Evolutionary conservation across 2,888 invertebrate species (phyloP).

Genomic region (Aspidiotus rigidus): DNA sequence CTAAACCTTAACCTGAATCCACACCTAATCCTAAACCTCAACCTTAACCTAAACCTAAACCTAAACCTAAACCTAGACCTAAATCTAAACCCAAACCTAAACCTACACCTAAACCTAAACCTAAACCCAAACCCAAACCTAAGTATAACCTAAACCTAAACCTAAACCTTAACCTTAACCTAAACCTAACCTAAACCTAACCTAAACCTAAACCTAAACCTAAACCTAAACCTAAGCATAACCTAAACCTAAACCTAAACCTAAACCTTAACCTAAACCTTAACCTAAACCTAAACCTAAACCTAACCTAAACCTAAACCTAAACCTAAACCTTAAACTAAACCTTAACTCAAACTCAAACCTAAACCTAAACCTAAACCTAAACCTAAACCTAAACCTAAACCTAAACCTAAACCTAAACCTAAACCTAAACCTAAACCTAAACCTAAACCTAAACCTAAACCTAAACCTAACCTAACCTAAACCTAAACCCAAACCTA

Average conservation of each 20-base stretch:
- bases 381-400: too few relatives aligned
- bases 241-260: too few relatives aligned
- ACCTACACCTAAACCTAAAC: constrained; percentile 38
- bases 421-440: too few relatives aligned
- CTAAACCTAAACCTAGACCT: constrained; percentile 36
- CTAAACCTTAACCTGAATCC: constrained; percentile 39
- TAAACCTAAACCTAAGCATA: constrained; percentile 37
- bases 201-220: constrained; percentile 37
- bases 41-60: constrained; percentile 39
- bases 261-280: too few relatives aligned
- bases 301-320: too few relatives aligned
- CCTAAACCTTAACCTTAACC: constrained; percentile 39
- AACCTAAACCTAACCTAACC: constrained; percentile 38
- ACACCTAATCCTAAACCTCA: constrained; percentile 39
- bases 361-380: too few relatives aligned
- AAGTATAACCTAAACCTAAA: constrained; percentile 36
- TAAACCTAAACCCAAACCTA: constrained; percentile 40
- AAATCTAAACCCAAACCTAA: constrained; percentile 39
- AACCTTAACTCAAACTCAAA: too few relatives aligned
- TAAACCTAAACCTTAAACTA: too few relatives aligned
- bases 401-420: too few relatives aligned
- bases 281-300: too few relatives aligned
- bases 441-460: constrained; percentile 36
- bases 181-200: too few relatives aligned
- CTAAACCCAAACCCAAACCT: too few relatives aligned